Evolutionary conservation across 2,113 vertebrate genomes (phyloP), one percentile per base, ranked within the genome.

Genomic region (Anarrhichthys ocellatus): DNA sequence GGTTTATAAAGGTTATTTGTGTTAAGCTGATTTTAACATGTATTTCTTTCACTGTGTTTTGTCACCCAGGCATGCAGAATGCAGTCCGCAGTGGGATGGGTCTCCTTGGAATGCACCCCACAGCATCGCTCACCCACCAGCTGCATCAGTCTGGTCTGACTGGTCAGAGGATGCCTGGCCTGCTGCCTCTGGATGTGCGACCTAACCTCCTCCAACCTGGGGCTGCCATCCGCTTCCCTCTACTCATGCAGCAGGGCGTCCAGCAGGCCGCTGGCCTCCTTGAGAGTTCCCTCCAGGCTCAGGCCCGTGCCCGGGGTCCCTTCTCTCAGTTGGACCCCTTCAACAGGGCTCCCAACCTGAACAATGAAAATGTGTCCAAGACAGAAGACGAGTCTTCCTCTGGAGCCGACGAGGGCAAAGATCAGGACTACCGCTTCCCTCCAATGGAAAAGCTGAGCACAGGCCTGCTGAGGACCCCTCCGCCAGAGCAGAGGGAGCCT

Each of bases 391-490:
- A 97, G 80, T 83, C 96, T 1, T 89, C 96, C 0, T 90, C 96
- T 20, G 95, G 96, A 29, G 95, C 94, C 0, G 97, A 98, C 34
- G 98, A 99, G 84, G 97, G 97, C n/a, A 92, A 94, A 85, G 98
- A 99, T 88, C 95, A 98, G 95, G 98, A 99, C 96, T 99, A 99
- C 88, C 97, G 98, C 71, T 99, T 99, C 92, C 98, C 98, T 87
- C 95, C 96, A 0, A 93, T 93, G 66, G 95, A 96, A 65, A 96
- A 96, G 83, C 95, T 87, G 80, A 94, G 94, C 73, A 94, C 94
- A 0, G 95, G 94, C 44, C 87, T 96, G 24, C 89, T 95, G 67
- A 93, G 94, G 75, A 95, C 95, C 2, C 97, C 97, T 2, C 97
- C 97, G 0, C 89, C 96, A 40, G 98, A 99, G 76, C 95, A 97